phyloP scores from a whole-genome alignment of 2,888 invertebrate genomes.

The Amitus sp. region DNA sequence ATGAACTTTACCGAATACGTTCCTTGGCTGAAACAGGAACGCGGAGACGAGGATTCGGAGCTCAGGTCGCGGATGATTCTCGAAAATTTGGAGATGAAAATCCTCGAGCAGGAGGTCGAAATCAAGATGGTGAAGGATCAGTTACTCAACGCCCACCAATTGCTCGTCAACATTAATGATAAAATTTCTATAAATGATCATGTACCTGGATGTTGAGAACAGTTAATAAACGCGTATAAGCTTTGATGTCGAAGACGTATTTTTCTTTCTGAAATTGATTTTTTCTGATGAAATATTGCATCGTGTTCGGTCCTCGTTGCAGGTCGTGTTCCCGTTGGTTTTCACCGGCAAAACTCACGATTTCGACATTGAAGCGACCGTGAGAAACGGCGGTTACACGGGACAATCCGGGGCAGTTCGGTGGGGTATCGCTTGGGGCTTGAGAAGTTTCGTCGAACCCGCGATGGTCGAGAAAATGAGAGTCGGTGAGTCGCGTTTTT shows the following conservation, averaged over 20 bases:
- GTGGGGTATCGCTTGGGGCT: constrained; percentile 85
- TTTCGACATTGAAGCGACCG: constrained; percentile 85
- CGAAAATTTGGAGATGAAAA: constrained; percentile 48
- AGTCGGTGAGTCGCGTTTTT: constrained; percentile 71
- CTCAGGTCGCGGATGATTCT: constrained; percentile 42
- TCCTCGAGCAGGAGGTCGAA: constrained; percentile 52
- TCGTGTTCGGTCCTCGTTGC: constrained; percentile 49
- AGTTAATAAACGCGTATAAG: too few relatives aligned
- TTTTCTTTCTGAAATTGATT: too few relatives aligned
- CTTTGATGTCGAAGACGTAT: too few relatives aligned
- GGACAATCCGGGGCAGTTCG: constrained; percentile 91
- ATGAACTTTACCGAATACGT: constrained; percentile 44
- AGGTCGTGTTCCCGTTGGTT: constrained; percentile 86
- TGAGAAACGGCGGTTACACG: constrained; percentile 78
- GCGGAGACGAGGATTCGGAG: constrained; percentile 46
- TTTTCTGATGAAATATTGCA: not conserved
- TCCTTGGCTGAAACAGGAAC: constrained; percentile 48
- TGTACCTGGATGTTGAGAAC: too few relatives aligned
- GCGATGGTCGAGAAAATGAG: constrained; percentile 85
- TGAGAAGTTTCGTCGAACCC: constrained; percentile 84
- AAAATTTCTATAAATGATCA: constrained; percentile 33
- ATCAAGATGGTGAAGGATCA: constrained; percentile 54
- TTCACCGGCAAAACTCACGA: constrained; percentile 79
- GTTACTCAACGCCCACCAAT: constrained; percentile 52
- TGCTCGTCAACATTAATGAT: constrained; percentile 50